These are phyloP conservation scores for Autographa gamma DNA, from an alignment of 2,888 invertebrate species.

Conservation along the genomic window DNA sequence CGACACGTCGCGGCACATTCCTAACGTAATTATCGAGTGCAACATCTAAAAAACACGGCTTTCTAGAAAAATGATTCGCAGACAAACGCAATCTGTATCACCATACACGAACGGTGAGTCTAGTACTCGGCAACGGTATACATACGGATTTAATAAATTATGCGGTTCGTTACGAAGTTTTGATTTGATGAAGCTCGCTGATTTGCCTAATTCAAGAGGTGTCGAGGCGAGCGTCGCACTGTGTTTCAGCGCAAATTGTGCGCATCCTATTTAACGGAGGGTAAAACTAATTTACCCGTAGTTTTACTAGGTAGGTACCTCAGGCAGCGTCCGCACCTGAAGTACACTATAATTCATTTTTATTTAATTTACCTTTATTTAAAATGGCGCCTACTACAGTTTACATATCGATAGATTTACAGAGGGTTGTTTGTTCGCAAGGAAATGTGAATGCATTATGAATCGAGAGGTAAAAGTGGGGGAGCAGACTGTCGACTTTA, in stretches of 20 bases:
- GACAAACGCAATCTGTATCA: constrained; percentile 24
- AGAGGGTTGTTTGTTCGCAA: not conserved
- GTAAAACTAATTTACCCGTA: constrained; percentile 39
- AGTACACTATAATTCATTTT: not conserved
- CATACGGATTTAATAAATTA: constrained; percentile 62
- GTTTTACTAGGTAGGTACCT: constrained; percentile 17
- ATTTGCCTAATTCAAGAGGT: constrained; percentile 58
- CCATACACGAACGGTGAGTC: constrained; percentile 27
- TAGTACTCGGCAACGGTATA: constrained; percentile 42
- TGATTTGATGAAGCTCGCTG: constrained; percentile 63
- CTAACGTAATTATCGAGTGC: constrained; percentile 24
- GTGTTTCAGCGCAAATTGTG: constrained; percentile 42
- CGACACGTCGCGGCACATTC: constrained; percentile 20
- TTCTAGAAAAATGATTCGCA: constrained; percentile 47
- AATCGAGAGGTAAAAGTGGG: constrained; percentile 19
- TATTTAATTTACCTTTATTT: not conserved
- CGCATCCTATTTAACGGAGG: constrained; percentile 45
- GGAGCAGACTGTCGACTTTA: constrained; percentile 18
- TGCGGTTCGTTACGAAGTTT: constrained; percentile 65
- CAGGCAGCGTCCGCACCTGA: constrained; percentile 4
- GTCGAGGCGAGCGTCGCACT: constrained; percentile 27
- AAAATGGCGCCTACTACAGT: not conserved
- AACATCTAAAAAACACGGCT: constrained; percentile 24
- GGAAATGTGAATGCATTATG: constrained; percentile 20
- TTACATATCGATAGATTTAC: not conserved